Base-by-base conservation (phyloP, 2,113 vertebrate genomes). In the Triplophysa rosa region DNA sequence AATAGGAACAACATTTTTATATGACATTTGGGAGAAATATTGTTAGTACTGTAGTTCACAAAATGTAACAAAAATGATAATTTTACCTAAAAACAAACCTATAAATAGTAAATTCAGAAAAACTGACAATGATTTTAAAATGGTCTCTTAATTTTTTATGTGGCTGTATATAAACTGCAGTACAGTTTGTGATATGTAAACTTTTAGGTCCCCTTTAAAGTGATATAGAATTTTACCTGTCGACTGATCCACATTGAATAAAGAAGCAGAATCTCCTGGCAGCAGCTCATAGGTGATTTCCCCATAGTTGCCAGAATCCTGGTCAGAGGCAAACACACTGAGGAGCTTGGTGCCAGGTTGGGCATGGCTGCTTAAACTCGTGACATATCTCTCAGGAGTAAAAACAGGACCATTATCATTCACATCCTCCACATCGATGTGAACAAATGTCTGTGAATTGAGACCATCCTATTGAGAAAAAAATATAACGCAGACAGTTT, bases 351-450 rank as follows among this genome's bases (percentile, higher is more conserved):
- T 87, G 80, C 96, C 96, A 0, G 94, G 94, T 45, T 92, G 92
- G 0, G 94, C 86, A 56, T 94, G 94, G 83, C 89, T 89, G 83
- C 95, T 96, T 85, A 98, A 88, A 89, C 93, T 97, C 0, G 91
- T 88, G 77, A 89, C 66, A n/a, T 98, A 98, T 16, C 77, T 56
- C 0, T 88, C 86, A 1, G 95, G 94, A 40, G 92, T 92, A 87
- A 98, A 99, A 80, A 95, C 87, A 0, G 97, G 96, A 26, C 85
- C 84, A 40, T 98, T 95, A 64, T 99, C 97, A 1, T 98, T 99
- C 77, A 96, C 81, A 66, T 99, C 97, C 74, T 95, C 94, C 70
- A 98, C 88, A 56, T 95, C 94, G 0, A 99, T 93, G 62, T 93
- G 95, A 73, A 98, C 93, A 78, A 95, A 96, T 56, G 95, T 94